Evolutionary conservation across 2,797 vertebrate genomes (phyloP).

Genomic region (Avahi laniger): DNA sequence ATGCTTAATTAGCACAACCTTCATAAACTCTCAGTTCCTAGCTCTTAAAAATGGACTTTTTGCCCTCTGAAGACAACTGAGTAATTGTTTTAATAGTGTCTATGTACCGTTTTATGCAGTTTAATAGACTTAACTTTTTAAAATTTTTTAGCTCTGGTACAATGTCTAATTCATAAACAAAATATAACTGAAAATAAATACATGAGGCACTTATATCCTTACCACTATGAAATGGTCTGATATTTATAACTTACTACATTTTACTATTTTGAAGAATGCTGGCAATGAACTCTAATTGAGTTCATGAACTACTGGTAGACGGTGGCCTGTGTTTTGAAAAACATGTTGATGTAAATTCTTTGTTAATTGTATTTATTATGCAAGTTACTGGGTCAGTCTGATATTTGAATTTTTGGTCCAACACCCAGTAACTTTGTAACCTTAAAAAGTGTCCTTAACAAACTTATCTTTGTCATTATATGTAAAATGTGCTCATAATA

Average conservation of each 20-base stretch:
- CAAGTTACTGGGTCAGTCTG: background rate
- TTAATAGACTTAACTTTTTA: background rate
- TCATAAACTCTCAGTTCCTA: constrained; percentile 21
- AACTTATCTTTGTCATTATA: background rate
- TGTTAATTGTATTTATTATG: background rate
- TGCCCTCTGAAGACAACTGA: background rate
- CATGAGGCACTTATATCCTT: background rate
- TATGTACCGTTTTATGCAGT: background rate
- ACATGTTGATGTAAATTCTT: background rate
- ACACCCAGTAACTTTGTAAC: background rate
- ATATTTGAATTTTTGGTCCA: background rate
- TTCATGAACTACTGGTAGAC: background rate
- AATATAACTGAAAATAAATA: background rate
- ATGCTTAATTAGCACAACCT: constrained; percentile 9
- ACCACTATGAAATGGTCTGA: background rate
- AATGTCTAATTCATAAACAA: background rate
- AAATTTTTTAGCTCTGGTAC: background rate
- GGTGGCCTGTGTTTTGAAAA: background rate
- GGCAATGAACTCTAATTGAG: background rate
- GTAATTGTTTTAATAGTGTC: background rate
- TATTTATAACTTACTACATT: background rate
- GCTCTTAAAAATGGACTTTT: background rate
- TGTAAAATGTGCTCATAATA: background rate
- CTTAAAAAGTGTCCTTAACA: background rate
- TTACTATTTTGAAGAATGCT: background rate